Conservation (phyloP, 2,888 invertebrate species). For the Halocaridina rubra region DNA sequence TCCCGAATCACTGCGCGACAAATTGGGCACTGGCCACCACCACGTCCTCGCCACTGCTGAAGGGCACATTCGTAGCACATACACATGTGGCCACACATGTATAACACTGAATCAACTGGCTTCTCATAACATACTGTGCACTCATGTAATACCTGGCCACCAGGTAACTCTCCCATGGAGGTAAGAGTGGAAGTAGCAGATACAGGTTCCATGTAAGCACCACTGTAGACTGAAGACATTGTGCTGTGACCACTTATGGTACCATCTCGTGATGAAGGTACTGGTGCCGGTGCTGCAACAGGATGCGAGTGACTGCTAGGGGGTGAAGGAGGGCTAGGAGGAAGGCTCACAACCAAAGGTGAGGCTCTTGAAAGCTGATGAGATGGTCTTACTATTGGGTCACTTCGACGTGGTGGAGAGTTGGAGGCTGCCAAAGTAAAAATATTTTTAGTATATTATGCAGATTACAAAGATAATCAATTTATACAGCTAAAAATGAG, state of each 20-base stretch:
- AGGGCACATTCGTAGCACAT: slow-evolving; percentile 97
- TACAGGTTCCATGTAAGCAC: slow-evolving; percentile 48
- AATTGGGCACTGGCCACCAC: slow-evolving; percentile 85
- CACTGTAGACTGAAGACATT: slow-evolving; percentile 52
- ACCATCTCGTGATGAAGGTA: slow-evolving; percentile 37
- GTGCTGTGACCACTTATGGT: slow-evolving; percentile 42
- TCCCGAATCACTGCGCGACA: slow-evolving; percentile 93
- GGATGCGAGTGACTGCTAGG: slow-evolving; percentile 66
- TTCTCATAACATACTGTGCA: slow-evolving; percentile 97
- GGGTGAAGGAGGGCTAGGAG: slow-evolving; percentile 57
- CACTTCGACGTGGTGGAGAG: slow-evolving; percentile 47
- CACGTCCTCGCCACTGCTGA: slow-evolving; percentile 89
- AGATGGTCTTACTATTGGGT: slow-evolving; percentile 22
- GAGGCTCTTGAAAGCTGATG: slow-evolving; percentile 42
- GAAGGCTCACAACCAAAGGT: slow-evolving; percentile 50
- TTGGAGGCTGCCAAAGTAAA: slow-evolving; percentile 28
- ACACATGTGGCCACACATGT: slow-evolving; percentile 99
- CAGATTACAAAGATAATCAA: too few species aligned
- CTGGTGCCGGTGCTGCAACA: slow-evolving; percentile 36
- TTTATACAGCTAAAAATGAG: too few species aligned
- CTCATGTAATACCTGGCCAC: slow-evolving; percentile 72
- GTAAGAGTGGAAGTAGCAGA: slow-evolving; percentile 60
- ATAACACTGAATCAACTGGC: slow-evolving; percentile 91
- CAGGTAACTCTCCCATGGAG: slow-evolving; percentile 72
- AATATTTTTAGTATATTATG: too few species aligned